Evolutionary conservation across 2,888 invertebrate genomes (phyloP).

Genomic region (Stenchaetothrips biformis): DNA sequence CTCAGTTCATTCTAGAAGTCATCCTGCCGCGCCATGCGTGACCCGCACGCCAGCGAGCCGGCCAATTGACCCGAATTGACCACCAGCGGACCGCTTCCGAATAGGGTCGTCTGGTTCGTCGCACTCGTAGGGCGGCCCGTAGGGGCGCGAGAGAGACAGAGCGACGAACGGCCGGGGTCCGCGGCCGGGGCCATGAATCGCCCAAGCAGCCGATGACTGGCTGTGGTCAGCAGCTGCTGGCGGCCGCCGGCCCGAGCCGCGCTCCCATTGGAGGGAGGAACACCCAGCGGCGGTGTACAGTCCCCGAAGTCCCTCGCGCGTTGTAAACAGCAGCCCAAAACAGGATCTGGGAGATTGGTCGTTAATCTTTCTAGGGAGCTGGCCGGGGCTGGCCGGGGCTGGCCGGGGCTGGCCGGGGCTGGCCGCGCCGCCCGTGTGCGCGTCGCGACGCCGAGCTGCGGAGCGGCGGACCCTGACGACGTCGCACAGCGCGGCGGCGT

Average conservation of each 20-base stretch:
- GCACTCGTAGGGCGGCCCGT: background rate
- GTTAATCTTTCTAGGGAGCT: background rate
- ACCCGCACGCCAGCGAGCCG: no score
- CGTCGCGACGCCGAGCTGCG: background rate
- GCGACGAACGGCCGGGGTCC: no score
- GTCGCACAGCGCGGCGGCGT: background rate
- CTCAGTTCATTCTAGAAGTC: no score
- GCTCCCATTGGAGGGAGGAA: background rate
- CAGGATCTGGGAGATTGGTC: conserved; percentile 7
- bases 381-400: background rate
- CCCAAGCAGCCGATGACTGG: background rate
- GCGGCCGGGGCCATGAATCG: no score
- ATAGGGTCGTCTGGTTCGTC: background rate
- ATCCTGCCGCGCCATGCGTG: no score
- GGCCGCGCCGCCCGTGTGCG: background rate
- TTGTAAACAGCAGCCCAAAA: conserved; percentile 2
- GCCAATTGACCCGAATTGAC: conserved; percentile 15
- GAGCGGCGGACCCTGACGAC: background rate
- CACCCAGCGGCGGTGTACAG: background rate
- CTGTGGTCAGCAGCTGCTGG: background rate
- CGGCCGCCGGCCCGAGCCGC: background rate
- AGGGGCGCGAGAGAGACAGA: background rate
- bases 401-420: background rate
- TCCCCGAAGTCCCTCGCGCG: no score
- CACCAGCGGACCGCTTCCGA: background rate